phyloP scores from a whole-genome alignment of 2,113 vertebrate species.

The Carettochelys insculpta region DNA sequence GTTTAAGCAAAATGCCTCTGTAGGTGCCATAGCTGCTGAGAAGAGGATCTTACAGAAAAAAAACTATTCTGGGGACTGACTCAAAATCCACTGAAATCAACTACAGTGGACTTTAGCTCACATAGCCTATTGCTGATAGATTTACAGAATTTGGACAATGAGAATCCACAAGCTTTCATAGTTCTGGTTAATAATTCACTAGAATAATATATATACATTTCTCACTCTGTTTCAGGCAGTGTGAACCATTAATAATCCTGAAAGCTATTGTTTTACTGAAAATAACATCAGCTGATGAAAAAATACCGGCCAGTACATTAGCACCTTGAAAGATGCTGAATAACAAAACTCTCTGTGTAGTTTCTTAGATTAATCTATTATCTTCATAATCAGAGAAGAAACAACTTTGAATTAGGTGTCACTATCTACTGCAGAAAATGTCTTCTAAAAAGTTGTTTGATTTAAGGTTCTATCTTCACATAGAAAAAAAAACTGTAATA shows the following conservation, averaged over 20 bases:
- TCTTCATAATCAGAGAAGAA: neutral
- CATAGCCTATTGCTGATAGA: neutral
- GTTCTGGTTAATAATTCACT: neutral
- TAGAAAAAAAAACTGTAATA: neutral
- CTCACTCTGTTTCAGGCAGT: neutral
- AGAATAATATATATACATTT: neutral
- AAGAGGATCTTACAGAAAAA: neutral
- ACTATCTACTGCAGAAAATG: neutral
- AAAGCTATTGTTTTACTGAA: neutral
- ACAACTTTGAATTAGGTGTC: constrained; percentile 18
- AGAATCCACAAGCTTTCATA: neutral
- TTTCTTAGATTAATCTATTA: constrained; percentile 3
- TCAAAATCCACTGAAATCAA: neutral
- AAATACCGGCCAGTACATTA: neutral
- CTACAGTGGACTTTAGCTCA: neutral
- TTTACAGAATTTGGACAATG: neutral
- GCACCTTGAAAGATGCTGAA: neutral
- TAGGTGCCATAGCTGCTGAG: neutral
- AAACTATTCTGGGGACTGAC: neutral
- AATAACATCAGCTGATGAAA: neutral
- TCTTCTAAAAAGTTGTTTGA: neutral
- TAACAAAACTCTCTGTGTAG: neutral
- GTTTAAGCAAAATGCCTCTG: neutral
- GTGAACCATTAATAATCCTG: neutral
- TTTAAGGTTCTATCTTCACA: constrained; percentile 17